Base-by-base conservation (phyloP, 2,113 vertebrate genomes). In the Beaufortia kweichowensis region DNA sequence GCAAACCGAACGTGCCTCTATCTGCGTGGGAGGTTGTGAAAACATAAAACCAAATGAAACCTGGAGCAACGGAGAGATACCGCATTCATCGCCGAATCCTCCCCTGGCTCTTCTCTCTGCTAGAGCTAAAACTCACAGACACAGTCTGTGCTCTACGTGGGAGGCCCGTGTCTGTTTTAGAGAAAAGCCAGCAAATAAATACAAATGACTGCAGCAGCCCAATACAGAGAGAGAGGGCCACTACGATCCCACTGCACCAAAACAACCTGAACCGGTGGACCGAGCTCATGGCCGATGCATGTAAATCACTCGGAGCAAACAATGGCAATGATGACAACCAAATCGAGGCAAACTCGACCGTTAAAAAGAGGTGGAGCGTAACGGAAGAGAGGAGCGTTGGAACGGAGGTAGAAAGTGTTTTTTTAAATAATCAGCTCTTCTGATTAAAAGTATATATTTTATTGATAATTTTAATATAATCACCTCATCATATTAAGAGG, bases 191-290 rank as follows among this genome's bases (percentile, higher is more conserved):
- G 75, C 83, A 84, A 87, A 89, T 86, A 86, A 84, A 86, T 85
- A 90, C 85, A 88, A 90, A 91, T 88, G 88, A 89, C 88, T 91
- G 90, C 89, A 89, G 88, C 89, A 89, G 81, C 76, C 59, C 80
- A 23, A 59, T 60, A 48, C 35, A 84, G 76, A 82, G 76, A 82
- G 75, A 82, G 83, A 84, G 79, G 79, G 79, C 86, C 83, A 86
- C 88, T 90, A 88, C 83, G 87, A 89, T 89, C 88, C 86, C 88
- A 87, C 85, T 39, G 88, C 86, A 76, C 83, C 85, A 82, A 87
- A 88, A 64, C 79, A 66, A 83, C 83, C 78, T 9, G 21, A 53
- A 53, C 48, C 48, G 48, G 21, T 8, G 19, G 48, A 19, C 43
- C 14, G 17, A 70, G 57, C 64, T n/a, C 29, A 15, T 48, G 19